Base-by-base conservation (phyloP, 2,888 invertebrate species). In the Pyrrhosoma nymphula region DNA sequence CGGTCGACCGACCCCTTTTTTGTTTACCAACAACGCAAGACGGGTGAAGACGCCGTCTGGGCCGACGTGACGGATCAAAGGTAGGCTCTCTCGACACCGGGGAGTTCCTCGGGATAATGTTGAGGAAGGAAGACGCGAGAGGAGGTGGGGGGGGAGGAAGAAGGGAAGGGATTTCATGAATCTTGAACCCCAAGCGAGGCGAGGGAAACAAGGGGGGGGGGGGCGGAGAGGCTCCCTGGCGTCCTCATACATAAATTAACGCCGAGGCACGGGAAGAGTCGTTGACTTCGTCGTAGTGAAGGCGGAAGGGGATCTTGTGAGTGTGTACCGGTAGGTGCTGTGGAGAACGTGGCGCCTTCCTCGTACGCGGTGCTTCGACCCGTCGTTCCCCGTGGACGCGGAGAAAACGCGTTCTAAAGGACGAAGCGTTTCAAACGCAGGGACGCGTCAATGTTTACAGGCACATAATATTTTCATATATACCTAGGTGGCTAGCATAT, bases 21-120 rank as follows among this genome's bases (percentile, higher is more conserved):
- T 82, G 82, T 82, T 82, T 82, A 82, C 82, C 82, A 82, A 82
- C 82, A 82, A 82, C 30, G n/a, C 82, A 14, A 18, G 82, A 35
- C 16, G 47, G 47, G 47, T 47, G 82, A 82, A 6, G 82, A 82
- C 26, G 82, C 82, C 35, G 82, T 35, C 82, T 35, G 16, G 26
- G 82, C 16, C 30, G 16, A 82, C 30, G 82, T 30, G 82, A 30
- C 82, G 82, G 8, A 14, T 82, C 30, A 35, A 82, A 82, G 35
- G 82, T 35, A 30, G 69, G 18, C 82, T 82, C 60, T 82, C 82
- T 12, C 35, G 82, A 82, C 30, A 14, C 6, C 10, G n/a, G 69
- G 69, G 18, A 82, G 35, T 69, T n/a, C 30, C 16, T 14, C 82
- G 82, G 16, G 82, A n/a, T n/a, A 69, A 69, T 47, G 47, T 47